A percentile compares a stretch with the other conserved stretches of the same genome.
Conservation (phyloP, 2,888 invertebrate genomes). For the Folsomia manolachei region DNA sequence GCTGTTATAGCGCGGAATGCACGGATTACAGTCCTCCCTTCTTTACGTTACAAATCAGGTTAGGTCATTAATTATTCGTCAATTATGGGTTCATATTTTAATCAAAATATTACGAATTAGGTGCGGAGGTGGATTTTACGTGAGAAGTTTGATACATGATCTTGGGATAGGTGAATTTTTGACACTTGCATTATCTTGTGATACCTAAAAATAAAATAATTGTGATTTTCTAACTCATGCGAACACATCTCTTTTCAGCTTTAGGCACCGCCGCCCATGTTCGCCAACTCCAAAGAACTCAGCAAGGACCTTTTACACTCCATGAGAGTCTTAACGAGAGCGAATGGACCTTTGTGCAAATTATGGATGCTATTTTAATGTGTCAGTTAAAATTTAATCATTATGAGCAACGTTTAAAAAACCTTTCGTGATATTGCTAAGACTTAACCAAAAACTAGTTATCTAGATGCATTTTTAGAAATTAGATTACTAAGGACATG, state of each 20-base stretch:
- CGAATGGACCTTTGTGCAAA: constrained; percentile 42
- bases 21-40: constrained; percentile 47
- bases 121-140: constrained; percentile 47
- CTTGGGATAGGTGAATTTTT: constrained; percentile 46
- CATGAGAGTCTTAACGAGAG: constrained; percentile 43
- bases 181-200: too few species aligned
- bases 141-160: constrained; percentile 46
- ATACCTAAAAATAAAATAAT: too few species aligned
- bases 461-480: too few species aligned
- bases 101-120: too few species aligned
- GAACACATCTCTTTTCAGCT: constrained; percentile 29
- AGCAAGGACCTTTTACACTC: constrained; percentile 48
- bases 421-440: constrained; percentile 1
- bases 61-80: too few species aligned
- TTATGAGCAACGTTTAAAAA: constrained; percentile 29
- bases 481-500: too few species aligned
- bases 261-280: constrained; percentile 47
- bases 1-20: constrained; percentile 47
- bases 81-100: too few species aligned
- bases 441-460: too few species aligned
- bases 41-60: constrained; percentile 43
- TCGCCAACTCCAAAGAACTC: constrained; percentile 43
- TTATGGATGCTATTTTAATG: constrained; percentile 42
- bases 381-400: constrained; percentile 46
- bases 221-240: too few species aligned